Evolutionary conservation across 2,888 invertebrate species (phyloP).

Genomic region (Amblyjoppa proteus): DNA sequence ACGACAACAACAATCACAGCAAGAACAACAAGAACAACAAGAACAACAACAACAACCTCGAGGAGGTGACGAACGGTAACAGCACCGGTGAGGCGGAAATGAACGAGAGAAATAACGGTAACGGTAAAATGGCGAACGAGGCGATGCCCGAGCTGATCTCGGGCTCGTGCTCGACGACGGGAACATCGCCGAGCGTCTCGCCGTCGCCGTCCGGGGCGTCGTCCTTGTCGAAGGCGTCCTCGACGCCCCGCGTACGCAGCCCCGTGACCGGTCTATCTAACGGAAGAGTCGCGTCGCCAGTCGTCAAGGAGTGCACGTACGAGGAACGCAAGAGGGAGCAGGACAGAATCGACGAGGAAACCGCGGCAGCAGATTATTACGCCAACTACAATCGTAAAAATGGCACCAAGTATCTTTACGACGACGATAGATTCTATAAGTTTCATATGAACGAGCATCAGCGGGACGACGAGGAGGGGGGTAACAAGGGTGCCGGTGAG

Average conservation of each 20-base stretch:
- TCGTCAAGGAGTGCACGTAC: conserved; percentile 89
- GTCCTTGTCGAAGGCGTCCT: conserved; percentile 77
- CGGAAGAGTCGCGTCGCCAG: conserved; percentile 76
- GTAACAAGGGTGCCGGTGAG: conserved; percentile 72
- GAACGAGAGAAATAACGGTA: conserved; percentile 86
- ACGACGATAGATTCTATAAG: conserved; percentile 92
- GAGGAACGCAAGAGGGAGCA: conserved; percentile 88
- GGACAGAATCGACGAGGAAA: conserved; percentile 80
- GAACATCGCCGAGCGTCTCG: conserved; percentile 67
- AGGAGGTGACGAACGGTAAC: conserved; percentile 34
- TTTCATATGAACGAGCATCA: conserved; percentile 92
- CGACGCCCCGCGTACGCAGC: conserved; percentile 78
- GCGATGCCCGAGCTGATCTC: conserved; percentile 53
- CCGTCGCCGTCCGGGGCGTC: conserved; percentile 71
- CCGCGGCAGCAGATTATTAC: conserved; percentile 72
- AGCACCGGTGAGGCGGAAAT: conserved; percentile 78
- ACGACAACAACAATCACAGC: conserved; percentile 55
- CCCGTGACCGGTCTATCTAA: conserved; percentile 70
- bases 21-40: conserved; percentile 75
- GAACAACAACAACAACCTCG: conserved; percentile 45
- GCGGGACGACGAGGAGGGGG: conserved; percentile 82
- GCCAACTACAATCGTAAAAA: conserved; percentile 81
- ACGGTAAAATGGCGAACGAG: conserved; percentile 79
- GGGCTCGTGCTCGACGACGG: conserved; percentile 57
- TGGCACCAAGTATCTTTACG: conserved; percentile 88